phyloP scores from a whole-genome alignment of 2,888 invertebrate genomes.

The Petrolisthes manimaculis region DNA sequence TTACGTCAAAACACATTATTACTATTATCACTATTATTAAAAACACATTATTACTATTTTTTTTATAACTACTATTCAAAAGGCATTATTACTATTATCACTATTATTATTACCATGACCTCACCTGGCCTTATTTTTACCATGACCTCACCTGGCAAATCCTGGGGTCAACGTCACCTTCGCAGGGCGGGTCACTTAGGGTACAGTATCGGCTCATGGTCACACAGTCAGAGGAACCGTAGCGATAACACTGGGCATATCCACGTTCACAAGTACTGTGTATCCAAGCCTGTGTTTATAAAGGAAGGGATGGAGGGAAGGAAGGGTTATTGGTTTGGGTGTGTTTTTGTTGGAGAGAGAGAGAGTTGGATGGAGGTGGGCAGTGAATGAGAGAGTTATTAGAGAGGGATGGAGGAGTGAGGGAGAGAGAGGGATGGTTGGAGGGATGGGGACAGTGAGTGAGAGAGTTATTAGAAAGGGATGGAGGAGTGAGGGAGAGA shows the following conservation, averaged over 20 bases:
- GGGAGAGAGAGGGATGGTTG: background rate
- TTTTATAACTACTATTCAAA: too few relatives aligned
- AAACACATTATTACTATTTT: too few relatives aligned
- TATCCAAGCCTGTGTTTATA: background rate
- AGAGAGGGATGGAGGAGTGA: background rate
- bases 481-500: background rate
- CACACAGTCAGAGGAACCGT: slow-evolving; percentile 1
- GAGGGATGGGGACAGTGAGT: background rate
- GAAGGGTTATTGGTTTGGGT: background rate
- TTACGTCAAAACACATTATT: too few relatives aligned
- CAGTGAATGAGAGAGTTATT: background rate
- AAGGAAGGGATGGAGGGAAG: background rate
- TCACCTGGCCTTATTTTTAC: too few relatives aligned
- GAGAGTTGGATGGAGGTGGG: too few relatives aligned
- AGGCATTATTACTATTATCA: too few relatives aligned
- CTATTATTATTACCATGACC: background rate
- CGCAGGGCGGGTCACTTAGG: slow-evolving; percentile 19
- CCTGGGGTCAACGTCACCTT: slow-evolving; percentile 26
- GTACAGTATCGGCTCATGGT: slow-evolving; percentile 18
- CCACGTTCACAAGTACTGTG: background rate
- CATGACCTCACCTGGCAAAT: slow-evolving; percentile 21
- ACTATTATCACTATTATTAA: too few relatives aligned
- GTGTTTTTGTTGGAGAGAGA: background rate
- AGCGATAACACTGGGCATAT: background rate
- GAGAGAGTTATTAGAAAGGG: background rate